phyloP scores from a whole-genome alignment of 2,888 invertebrate genomes.

The Hetaerina titia region DNA sequence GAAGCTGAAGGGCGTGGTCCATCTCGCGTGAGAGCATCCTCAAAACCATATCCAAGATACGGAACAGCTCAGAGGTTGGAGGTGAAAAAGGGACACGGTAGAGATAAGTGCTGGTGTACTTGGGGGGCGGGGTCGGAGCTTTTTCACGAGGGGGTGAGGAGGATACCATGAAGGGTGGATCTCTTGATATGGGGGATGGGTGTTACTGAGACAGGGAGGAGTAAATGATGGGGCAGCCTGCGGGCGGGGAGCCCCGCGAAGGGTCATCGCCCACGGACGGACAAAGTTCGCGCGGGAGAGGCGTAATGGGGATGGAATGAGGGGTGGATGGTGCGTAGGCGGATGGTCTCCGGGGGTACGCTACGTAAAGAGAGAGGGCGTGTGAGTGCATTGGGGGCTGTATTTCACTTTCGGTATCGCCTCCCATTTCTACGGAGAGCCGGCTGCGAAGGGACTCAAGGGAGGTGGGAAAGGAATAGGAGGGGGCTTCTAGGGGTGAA shows the following conservation, averaged over 20 bases:
- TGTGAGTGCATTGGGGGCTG: conserved; percentile 47
- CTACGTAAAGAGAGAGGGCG: background rate
- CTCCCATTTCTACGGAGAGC: conserved; percentile 38
- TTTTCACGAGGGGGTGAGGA: background rate
- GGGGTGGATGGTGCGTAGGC: background rate
- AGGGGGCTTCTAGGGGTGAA: background rate
- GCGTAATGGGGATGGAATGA: background rate
- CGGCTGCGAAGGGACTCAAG: no score
- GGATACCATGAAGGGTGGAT: background rate
- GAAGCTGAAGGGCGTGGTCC: conserved; percentile 58
- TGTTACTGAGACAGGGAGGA: background rate
- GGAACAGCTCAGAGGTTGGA: conserved; percentile 42
- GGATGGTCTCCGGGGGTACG: background rate
- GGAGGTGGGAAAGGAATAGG: background rate
- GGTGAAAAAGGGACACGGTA: conserved; percentile 42
- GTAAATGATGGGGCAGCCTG: background rate
- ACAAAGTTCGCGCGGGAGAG: background rate
- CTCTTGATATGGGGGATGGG: background rate
- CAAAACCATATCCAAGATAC: conserved; percentile 25
- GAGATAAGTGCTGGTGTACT: conserved; percentile 47
- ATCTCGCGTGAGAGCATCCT: conserved; percentile 56
- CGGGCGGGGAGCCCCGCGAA: background rate
- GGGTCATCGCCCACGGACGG: background rate
- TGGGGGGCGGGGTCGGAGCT: background rate
- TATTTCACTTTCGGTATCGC: conserved; percentile 65